phyloP scores from a whole-genome alignment of 2,797 vertebrate species.

The Percopsis omiscomaycus region DNA sequence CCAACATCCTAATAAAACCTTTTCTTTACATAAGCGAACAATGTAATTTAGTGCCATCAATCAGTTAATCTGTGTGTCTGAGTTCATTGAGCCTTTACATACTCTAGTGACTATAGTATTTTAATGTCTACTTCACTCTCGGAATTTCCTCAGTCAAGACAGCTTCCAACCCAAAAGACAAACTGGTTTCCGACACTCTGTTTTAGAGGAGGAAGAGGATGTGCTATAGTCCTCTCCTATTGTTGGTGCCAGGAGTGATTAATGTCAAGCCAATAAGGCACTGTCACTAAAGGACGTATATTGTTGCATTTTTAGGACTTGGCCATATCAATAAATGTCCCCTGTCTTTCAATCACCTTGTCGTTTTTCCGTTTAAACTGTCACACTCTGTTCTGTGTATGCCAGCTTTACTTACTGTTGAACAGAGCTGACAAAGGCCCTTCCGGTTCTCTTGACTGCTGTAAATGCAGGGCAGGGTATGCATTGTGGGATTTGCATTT shows the following conservation, averaged over 20 bases:
- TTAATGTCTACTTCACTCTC: no score
- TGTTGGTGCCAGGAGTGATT: slow-evolving; percentile 74
- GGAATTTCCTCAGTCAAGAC: slow-evolving; percentile 49
- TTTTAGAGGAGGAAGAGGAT: slow-evolving; percentile 28
- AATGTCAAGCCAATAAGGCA: slow-evolving; percentile 70
- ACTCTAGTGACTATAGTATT: no score
- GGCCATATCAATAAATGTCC: slow-evolving; percentile 74
- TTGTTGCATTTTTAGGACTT: slow-evolving; percentile 67
- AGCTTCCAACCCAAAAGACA: slow-evolving; percentile 34
- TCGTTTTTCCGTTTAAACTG: slow-evolving; percentile 62
- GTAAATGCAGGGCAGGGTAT: slow-evolving; percentile 65
- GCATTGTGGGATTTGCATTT: slow-evolving; percentile 49
- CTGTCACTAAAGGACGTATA: slow-evolving; percentile 71
- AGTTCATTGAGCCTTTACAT: slow-evolving; percentile 48
- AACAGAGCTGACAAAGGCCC: slow-evolving; percentile 55
- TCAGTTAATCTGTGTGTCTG: slow-evolving; percentile 51
- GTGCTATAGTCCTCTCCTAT: slow-evolving; percentile 61
- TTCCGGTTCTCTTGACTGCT: slow-evolving; percentile 48
- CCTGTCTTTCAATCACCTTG: slow-evolving; percentile 56
- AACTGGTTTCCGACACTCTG: slow-evolving; percentile 36
- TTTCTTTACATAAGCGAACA: slow-evolving; percentile 58
- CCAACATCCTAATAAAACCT: slow-evolving; percentile 17
- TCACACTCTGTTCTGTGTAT: slow-evolving; percentile 52
- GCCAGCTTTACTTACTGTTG: slow-evolving; percentile 69
- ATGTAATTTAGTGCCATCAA: slow-evolving; percentile 63